Percentiles rank a stretch among this genome's conserved stretches.
Evolutionary conservation across 2,797 vertebrate species (phyloP).

Genomic region (Coilia nasus): DNA sequence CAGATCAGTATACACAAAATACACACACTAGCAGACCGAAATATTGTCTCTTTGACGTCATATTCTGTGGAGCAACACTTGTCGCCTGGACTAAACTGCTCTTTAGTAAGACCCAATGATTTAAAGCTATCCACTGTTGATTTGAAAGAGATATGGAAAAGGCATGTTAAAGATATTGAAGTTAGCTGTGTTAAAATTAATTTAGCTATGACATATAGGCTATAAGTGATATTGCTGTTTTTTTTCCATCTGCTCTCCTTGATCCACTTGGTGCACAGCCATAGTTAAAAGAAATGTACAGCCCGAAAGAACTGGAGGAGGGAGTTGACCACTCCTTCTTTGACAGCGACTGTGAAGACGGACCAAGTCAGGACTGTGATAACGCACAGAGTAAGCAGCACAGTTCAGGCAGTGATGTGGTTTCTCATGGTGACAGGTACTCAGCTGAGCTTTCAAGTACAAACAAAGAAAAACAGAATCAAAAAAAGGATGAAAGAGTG

Average conservation of each 20-base stretch:
- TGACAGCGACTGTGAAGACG: conserved; percentile 84
- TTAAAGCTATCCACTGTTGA: too few relatives aligned
- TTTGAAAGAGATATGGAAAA: too few relatives aligned
- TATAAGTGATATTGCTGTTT: neutral
- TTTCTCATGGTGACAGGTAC: neutral
- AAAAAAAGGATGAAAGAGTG: conserved; percentile 44
- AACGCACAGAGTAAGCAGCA: conserved; percentile 34
- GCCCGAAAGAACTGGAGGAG: conserved; percentile 80
- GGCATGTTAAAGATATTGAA: too few relatives aligned
- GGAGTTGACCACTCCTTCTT: conserved; percentile 97
- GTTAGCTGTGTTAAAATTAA: too few relatives aligned
- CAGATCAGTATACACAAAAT: too few relatives aligned
- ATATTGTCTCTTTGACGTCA: too few relatives aligned
- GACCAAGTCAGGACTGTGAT: conserved; percentile 31
- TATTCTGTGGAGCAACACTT: too few relatives aligned
- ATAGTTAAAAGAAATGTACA: conserved; percentile 75
- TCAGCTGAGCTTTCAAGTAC: neutral
- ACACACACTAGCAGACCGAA: too few relatives aligned
- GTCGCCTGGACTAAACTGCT: too few relatives aligned
- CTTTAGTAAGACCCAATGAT: too few relatives aligned
- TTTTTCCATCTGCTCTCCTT: neutral
- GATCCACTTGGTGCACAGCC: conserved; percentile 7
- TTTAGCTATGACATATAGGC: neutral
- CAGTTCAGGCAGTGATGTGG: conserved; percentile 22
- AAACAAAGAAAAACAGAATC: conserved; percentile 12